A percentile compares a stretch with the other conserved stretches of the same genome.
phyloP scores from a whole-genome alignment of 2,888 invertebrate species.

The Drosophila sordidula region DNA sequence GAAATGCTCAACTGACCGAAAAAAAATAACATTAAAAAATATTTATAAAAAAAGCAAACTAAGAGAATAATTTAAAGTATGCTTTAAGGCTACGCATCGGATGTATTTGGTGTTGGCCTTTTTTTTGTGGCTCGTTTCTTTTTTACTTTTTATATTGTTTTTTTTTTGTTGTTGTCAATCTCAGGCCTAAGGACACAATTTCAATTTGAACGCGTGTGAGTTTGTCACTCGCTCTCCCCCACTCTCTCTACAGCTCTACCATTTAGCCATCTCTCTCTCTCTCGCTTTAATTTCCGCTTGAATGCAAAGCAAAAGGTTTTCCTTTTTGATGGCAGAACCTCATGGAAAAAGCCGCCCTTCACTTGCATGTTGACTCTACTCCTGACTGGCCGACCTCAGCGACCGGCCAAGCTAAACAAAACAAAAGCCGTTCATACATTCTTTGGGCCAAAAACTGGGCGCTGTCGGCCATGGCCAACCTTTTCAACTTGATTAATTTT shows the following conservation, averaged over 20 bases:
- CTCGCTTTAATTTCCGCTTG: constrained; percentile 78
- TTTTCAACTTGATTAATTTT: constrained; percentile 82
- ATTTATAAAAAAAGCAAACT: constrained; percentile 7
- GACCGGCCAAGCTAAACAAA: constrained; percentile 55
- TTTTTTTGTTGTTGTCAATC: constrained; percentile 47
- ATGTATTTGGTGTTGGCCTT: constrained; percentile 38
- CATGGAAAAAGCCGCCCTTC: constrained; percentile 53
- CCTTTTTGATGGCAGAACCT: constrained; percentile 24
- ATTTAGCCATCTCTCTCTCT: constrained; percentile 12
- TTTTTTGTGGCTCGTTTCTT: background rate
- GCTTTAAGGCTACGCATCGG: constrained; percentile 50
- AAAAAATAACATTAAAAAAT: constrained; percentile 6
- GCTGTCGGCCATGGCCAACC: constrained; percentile 47
- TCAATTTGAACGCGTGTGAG: constrained; percentile 57
- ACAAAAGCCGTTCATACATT: constrained; percentile 42
- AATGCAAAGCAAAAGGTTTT: constrained; percentile 76
- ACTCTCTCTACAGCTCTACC: background rate
- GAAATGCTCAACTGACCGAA: constrained; percentile 13
- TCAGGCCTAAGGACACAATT: constrained; percentile 68
- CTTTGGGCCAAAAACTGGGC: constrained; percentile 41
- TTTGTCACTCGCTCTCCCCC: constrained; percentile 11
- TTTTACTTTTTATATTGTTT: constrained; percentile 11
- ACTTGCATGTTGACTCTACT: constrained; percentile 70
- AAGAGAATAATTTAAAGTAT: constrained; percentile 26
- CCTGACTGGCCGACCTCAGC: constrained; percentile 51